Percentiles rank a stretch among this genome's conserved stretches.
Evolutionary conservation across 2,113 vertebrate genomes (phyloP).

Genomic region (Rynchops niger): DNA sequence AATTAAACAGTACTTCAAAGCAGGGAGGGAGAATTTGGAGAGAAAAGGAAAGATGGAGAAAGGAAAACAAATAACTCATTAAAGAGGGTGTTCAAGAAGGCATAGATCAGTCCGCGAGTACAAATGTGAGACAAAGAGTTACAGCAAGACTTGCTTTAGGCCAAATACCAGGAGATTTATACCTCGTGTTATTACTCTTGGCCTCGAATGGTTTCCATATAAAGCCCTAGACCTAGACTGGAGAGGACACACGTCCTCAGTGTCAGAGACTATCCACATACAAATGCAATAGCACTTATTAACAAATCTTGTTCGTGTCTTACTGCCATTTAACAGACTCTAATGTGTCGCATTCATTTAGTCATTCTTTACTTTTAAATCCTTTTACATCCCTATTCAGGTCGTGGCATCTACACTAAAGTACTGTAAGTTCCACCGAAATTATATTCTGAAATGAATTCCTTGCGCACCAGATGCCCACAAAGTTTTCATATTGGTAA

Average conservation of each 20-base stretch:
- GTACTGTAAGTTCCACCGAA: background rate
- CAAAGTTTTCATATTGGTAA: background rate
- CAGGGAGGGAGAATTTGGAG: background rate
- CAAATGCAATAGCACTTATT: background rate
- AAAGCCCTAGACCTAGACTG: background rate
- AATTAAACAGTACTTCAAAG: background rate
- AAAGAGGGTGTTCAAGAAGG: background rate
- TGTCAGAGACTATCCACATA: background rate
- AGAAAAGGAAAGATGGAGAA: background rate
- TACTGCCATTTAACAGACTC: background rate
- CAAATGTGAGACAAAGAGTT: background rate
- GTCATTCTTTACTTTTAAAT: background rate
- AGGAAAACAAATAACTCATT: background rate
- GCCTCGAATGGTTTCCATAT: background rate
- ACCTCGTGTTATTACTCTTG: background rate
- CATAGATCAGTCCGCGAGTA: background rate
- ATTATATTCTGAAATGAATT: background rate
- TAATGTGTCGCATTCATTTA: background rate
- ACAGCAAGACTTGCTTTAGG: background rate
- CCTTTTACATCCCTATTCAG: background rate
- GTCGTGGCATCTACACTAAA: background rate
- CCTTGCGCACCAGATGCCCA: background rate
- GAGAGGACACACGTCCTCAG: background rate
- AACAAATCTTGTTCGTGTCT: background rate
- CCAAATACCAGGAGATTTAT: background rate